Percentiles rank a stretch among this genome's conserved stretches.
Conservation (phyloP, 2,888 invertebrate species). For the Spialia ferax region DNA sequence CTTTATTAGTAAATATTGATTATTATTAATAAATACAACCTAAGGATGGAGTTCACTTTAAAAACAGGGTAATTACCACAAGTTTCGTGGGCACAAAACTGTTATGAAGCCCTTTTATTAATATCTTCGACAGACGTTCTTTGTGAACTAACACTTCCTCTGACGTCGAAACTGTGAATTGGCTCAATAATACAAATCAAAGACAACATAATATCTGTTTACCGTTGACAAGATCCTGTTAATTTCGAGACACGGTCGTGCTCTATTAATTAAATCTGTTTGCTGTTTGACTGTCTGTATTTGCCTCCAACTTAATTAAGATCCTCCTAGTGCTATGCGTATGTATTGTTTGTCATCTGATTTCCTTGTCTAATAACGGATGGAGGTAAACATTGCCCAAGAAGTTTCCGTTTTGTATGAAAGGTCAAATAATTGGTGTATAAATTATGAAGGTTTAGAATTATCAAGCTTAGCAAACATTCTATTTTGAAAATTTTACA, state of each 20-base stretch:
- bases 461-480: neutral
- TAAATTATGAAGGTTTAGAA: neutral
- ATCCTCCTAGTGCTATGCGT: constrained; percentile 53
- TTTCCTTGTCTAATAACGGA: constrained; percentile 42
- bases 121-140: neutral
- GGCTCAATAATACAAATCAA: constrained; percentile 12
- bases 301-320: constrained; percentile 77
- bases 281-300: constrained; percentile 74
- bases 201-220: constrained; percentile 51
- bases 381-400: constrained; percentile 31
- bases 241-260: constrained; percentile 68
- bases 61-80: too few species aligned
- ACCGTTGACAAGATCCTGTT: constrained; percentile 67
- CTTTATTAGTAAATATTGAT: too few species aligned
- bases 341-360: constrained; percentile 44
- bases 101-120: neutral
- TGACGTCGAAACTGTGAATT: neutral
- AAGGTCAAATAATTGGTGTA: neutral
- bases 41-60: too few species aligned
- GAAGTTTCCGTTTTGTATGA: constrained; percentile 23
- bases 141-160: too few species aligned
- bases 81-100: neutral
- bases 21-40: too few species aligned
- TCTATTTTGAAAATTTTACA: too few species aligned
- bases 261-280: constrained; percentile 82